Conservation (phyloP, 2,797 vertebrate genomes). For the Pseudomugil gertrudae region DNA sequence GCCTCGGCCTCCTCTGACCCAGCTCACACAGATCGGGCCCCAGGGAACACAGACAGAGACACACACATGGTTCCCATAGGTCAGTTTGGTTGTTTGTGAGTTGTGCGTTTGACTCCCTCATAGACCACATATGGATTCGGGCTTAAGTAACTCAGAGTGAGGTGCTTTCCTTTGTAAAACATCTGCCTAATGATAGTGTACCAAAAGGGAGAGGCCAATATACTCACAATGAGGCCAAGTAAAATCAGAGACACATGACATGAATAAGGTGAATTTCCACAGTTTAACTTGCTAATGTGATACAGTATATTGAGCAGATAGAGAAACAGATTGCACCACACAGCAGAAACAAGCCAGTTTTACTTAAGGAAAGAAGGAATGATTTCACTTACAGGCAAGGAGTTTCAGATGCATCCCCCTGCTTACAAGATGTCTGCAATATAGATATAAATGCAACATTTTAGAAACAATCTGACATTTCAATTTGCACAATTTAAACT, state of each 20-base stretch:
- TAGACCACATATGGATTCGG: conserved; percentile 73
- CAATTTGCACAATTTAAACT: neutral
- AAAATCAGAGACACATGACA: conserved; percentile 70
- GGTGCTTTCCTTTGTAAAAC: conserved; percentile 65
- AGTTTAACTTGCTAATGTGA: conserved; percentile 43
- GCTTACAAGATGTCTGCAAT: neutral
- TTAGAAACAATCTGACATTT: neutral
- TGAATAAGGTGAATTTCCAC: conserved; percentile 58
- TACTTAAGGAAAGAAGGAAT: neutral
- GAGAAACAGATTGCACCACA: conserved; percentile 20
- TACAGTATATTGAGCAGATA: conserved; percentile 15
- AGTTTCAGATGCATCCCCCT: neutral
- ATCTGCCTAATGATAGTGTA: conserved; percentile 78
- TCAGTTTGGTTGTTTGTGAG: conserved; percentile 73
- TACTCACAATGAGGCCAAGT: conserved; percentile 43
- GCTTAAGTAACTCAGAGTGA: conserved; percentile 54
- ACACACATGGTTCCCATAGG: conserved; percentile 79
- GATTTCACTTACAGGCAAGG: neutral
- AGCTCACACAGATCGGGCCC: conserved; percentile 63
- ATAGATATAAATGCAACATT: neutral
- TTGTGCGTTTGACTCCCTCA: conserved; percentile 68
- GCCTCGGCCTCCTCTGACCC: conserved; percentile 73
- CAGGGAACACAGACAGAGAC: conserved; percentile 61
- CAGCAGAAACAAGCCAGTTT: conserved; percentile 4
- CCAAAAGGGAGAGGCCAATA: conserved; percentile 38